A percentile compares a stretch with the other conserved stretches of the same genome.
phyloP scores from a whole-genome alignment of 2,113 vertebrate genomes.

The Laterallus jamaicensis region DNA sequence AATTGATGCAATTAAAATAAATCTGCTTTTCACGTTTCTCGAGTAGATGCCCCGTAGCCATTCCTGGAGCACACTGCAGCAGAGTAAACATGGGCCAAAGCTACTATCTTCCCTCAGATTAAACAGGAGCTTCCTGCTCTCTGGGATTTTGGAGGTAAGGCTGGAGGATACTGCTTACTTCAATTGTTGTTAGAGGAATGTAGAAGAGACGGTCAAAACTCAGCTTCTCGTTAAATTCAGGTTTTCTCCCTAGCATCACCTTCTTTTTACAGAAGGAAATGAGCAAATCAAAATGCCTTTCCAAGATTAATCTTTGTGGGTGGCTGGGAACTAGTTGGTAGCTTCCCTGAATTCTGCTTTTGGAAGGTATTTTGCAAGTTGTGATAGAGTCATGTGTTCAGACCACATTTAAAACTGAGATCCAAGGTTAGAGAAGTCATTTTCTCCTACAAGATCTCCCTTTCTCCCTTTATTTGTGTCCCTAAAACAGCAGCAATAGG shows the following conservation, averaged over 20 bases:
- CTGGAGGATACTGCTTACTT: not conserved
- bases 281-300: not conserved
- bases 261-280: not conserved
- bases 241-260: not conserved
- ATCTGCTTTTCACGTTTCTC: not conserved
- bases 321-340: not conserved
- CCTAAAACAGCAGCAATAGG: not conserved
- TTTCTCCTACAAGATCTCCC: not conserved
- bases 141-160: not conserved
- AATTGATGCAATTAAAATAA: conserved; percentile 55
- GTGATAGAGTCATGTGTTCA: not conserved
- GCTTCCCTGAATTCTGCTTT: not conserved
- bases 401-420: not conserved
- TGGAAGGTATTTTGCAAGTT: not conserved
- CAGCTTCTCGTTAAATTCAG: not conserved
- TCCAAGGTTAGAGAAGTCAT: not conserved
- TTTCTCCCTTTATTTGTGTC: not conserved
- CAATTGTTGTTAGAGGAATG: not conserved
- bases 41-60: not conserved
- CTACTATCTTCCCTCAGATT: not conserved
- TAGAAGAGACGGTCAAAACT: not conserved
- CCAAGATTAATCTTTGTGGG: not conserved
- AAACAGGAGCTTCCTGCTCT: not conserved
- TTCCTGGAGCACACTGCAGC: not conserved
- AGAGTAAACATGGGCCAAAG: not conserved